These are phyloP conservation scores for Podarcis siculus DNA, from an alignment of 2,797 vertebrate genomes.

Conservation along the genomic window DNA sequence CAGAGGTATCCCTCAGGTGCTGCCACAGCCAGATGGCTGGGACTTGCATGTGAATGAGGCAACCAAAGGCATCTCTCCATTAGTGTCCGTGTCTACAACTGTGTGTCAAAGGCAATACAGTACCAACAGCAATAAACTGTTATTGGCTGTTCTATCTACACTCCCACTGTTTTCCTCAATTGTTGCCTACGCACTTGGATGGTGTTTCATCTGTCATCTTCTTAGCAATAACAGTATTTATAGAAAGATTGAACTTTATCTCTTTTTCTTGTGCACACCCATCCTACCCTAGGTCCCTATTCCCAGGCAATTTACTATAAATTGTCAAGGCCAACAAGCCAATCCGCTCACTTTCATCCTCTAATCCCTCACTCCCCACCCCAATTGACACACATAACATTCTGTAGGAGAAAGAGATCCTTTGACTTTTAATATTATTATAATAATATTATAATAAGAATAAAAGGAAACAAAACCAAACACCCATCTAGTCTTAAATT, in stretches of 20 bases:
- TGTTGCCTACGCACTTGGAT: not conserved
- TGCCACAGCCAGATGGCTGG: not conserved
- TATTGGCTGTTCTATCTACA: not conserved
- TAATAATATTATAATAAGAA: not conserved
- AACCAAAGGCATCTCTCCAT: not conserved
- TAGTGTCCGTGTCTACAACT: not conserved
- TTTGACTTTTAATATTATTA: too few species aligned
- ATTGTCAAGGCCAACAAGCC: not conserved
- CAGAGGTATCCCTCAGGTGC: not conserved
- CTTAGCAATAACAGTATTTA: not conserved
- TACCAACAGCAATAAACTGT: not conserved
- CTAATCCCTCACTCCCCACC: too few species aligned
- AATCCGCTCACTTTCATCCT: not conserved
- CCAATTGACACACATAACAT: too few species aligned
- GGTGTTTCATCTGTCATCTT: not conserved
- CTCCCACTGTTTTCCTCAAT: not conserved
- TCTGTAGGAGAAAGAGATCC: not conserved
- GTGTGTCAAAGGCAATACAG: not conserved
- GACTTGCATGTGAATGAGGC: not conserved
- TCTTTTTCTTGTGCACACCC: not conserved
- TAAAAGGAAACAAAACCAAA: not conserved
- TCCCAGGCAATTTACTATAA: too few species aligned
- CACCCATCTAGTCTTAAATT: not conserved
- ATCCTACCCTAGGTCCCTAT: not conserved
- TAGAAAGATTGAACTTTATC: not conserved